Evolutionary conservation across 2,113 vertebrate species (phyloP).

Genomic region (Pungitius pungitius): DNA sequence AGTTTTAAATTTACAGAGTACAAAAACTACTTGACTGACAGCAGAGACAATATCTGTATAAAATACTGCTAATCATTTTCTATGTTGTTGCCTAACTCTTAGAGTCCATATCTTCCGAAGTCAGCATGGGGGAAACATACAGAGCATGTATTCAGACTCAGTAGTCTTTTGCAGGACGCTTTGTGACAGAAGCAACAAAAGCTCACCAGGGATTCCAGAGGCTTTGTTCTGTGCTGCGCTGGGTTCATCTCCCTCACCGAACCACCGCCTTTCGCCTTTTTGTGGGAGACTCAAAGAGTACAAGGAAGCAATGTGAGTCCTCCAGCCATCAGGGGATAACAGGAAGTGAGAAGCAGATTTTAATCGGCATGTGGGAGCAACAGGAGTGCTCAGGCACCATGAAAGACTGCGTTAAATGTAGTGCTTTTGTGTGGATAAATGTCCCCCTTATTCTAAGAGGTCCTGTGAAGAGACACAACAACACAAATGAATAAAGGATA

Average conservation of each 20-base stretch:
- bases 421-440: constrained; percentile 26
- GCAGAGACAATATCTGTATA: constrained; percentile 25
- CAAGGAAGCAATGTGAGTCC: constrained; percentile 43
- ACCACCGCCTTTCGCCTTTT: constrained; percentile 18
- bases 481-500: not conserved
- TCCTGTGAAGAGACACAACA: constrained; percentile 63
- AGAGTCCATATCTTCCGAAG: constrained; percentile 29
- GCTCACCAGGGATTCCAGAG: constrained; percentile 42
- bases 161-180: constrained; percentile 46
- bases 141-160: constrained; percentile 53
- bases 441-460: constrained; percentile 66
- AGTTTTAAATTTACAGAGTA: constrained; percentile 23
- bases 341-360: constrained; percentile 60
- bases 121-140: constrained; percentile 39
- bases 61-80: constrained; percentile 28
- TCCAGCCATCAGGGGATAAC: constrained; percentile 49
- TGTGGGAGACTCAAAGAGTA: constrained; percentile 31
- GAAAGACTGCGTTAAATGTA: constrained; percentile 37
- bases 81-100: constrained; percentile 30
- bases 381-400: constrained; percentile 39
- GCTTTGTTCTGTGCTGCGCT: constrained; percentile 24
- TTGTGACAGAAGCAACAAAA: constrained; percentile 59
- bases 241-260: constrained; percentile 18
- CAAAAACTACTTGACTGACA: constrained; percentile 37
- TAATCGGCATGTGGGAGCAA: constrained; percentile 56